These are phyloP conservation scores for Lethenteron camtschaticum DNA, from an alignment of 2,113 vertebrate species.

Conservation along the genomic window DNA sequence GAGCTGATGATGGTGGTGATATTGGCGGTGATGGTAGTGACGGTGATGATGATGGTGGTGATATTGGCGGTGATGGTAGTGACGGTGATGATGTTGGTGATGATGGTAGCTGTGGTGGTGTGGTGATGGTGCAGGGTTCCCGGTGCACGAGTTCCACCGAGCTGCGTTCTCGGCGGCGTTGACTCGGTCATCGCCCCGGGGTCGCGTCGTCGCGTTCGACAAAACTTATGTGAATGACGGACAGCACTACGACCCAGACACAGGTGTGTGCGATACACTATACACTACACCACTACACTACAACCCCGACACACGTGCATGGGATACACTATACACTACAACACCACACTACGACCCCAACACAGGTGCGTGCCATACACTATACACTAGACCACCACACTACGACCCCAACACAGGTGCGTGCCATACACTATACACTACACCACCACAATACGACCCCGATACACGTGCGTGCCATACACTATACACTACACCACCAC, in stretches of 20 bases:
- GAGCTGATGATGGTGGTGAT: no score
- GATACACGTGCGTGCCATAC: no score
- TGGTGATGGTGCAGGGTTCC: no score
- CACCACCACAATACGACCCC: background rate
- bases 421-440: no score
- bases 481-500: background rate
- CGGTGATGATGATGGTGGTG: no score
- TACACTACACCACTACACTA: no score
- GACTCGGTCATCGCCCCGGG: constrained; percentile 26
- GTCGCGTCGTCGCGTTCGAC: constrained; percentile 58
- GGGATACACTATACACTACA: background rate
- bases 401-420: background rate
- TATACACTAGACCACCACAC: background rate
- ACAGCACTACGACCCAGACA: constrained; percentile 30
- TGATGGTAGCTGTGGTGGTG: no score
- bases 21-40: no score
- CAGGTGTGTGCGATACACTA: background rate
- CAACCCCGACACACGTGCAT: background rate
- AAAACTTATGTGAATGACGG: constrained; percentile 55
- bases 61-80: no score
- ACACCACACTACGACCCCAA: background rate
- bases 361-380: background rate
- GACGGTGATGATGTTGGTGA: no score
- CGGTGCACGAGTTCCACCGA: constrained; percentile 18
- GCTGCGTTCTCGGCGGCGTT: constrained; percentile 63